Evolutionary conservation across 1,140 invertebrate species (phyloP).

Genomic region (Leptinotarsa lineolata): DNA sequence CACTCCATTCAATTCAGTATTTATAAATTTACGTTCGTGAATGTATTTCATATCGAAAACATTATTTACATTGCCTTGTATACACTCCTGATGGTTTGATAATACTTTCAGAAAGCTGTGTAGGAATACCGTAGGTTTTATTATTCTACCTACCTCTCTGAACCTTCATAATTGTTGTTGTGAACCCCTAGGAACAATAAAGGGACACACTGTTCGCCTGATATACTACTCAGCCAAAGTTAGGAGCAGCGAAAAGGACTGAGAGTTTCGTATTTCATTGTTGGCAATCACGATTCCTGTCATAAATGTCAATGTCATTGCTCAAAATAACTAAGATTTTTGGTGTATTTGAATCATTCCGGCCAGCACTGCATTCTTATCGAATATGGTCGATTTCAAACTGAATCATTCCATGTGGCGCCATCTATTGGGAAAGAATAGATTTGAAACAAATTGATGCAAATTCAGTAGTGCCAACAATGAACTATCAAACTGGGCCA

Average conservation of each 20-base stretch:
- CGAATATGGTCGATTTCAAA: too few species aligned
- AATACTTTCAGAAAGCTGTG: slow-evolving; percentile 22
- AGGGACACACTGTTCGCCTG: background rate
- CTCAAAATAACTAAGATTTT: too few species aligned
- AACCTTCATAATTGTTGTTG: slow-evolving; percentile 38
- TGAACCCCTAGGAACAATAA: slow-evolving; percentile 30
- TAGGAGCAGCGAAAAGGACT: background rate
- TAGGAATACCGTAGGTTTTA: slow-evolving; percentile 25
- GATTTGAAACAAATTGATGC: too few species aligned
- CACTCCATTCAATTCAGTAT: slow-evolving; percentile 4
- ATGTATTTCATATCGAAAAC: slow-evolving; percentile 25
- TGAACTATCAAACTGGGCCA: too few species aligned
- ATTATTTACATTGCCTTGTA: slow-evolving; percentile 9
- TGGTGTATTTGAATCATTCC: too few species aligned
- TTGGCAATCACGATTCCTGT: too few species aligned
- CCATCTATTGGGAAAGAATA: too few species aligned
- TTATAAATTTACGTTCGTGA: slow-evolving; percentile 19
- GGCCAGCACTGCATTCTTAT: too few species aligned
- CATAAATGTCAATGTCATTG: too few species aligned
- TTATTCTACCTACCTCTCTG: slow-evolving; percentile 30
- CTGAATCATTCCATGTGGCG: too few species aligned
- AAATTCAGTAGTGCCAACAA: too few species aligned
- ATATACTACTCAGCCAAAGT: background rate
- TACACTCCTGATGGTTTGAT: slow-evolving; percentile 20
- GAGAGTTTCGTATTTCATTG: too few species aligned